Evolutionary conservation across 2,797 vertebrate genomes (phyloP).

Genomic region (Danio albolineatus): DNA sequence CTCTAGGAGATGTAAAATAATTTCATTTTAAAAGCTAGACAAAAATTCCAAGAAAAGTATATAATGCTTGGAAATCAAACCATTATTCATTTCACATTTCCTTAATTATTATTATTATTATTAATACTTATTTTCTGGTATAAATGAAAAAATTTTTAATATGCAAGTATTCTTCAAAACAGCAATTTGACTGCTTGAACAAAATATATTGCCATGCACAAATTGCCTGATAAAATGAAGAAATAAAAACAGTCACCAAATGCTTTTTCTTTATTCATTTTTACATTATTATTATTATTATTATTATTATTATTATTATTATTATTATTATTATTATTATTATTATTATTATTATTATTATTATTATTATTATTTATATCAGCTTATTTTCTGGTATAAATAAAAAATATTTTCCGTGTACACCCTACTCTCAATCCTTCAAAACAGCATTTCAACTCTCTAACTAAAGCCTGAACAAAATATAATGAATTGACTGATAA

Average conservation of each 20-base stretch:
- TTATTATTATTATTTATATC: too few species aligned
- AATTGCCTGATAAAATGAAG: slow-evolving; percentile 24
- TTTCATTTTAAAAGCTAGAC: too few species aligned
- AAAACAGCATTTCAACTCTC: neutral
- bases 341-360: too few species aligned
- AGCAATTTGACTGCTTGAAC: neutral
- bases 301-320: too few species aligned
- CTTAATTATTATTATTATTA: too few species aligned
- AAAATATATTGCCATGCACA: slow-evolving; percentile 30
- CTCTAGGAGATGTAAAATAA: too few species aligned
- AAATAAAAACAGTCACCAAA: slow-evolving; percentile 35
- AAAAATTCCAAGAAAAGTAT: too few species aligned
- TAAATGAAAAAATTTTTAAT: neutral
- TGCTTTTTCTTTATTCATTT: slow-evolving; percentile 16
- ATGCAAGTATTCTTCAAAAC: neutral
- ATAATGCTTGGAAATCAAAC: too few species aligned
- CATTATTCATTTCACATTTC: too few species aligned
- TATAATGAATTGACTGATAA: slow-evolving; percentile 35
- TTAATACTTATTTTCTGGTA: neutral
- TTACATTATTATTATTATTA: too few species aligned
- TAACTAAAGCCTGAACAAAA: neutral
- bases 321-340: too few species aligned
- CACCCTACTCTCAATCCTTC: neutral
- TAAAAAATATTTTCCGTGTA: neutral
- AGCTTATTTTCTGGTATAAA: neutral